Evolutionary conservation across 2,113 vertebrate genomes (phyloP).

Genomic region (Lathamus discolor): DNA sequence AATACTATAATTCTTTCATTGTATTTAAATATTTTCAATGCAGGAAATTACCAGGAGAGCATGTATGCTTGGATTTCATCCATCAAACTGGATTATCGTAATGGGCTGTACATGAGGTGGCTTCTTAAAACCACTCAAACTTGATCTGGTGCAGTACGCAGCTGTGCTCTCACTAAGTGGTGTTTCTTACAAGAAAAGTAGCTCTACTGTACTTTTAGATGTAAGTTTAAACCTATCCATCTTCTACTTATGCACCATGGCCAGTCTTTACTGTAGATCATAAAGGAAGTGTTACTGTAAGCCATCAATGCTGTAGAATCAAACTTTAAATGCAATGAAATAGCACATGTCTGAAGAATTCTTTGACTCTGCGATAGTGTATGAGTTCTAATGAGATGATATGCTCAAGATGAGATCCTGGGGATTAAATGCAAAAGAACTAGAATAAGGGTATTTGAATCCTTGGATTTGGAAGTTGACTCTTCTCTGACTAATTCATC

Average conservation of each 20-base stretch:
- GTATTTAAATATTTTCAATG: conserved; percentile 43
- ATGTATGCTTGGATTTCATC: conserved; percentile 34
- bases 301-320: neutral
- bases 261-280: neutral
- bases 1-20: conserved; percentile 41
- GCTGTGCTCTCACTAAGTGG: neutral
- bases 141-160: neutral
- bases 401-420: neutral
- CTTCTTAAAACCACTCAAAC: conserved; percentile 40
- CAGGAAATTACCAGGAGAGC: conserved; percentile 31
- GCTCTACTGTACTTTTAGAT: neutral
- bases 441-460: neutral
- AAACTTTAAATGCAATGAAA: neutral
- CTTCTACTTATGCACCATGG: neutral
- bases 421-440: neutral
- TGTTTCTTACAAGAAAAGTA: neutral
- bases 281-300: neutral
- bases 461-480: neutral
- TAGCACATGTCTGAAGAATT: neutral
- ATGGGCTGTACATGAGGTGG: conserved; percentile 24
- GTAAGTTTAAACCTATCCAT: neutral
- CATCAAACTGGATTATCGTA: conserved; percentile 52
- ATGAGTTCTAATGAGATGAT: neutral
- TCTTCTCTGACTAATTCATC: neutral
- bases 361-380: neutral